A percentile compares a stretch with the other conserved stretches of the same genome.
Conservation (phyloP, 2,888 invertebrate genomes). For the Noctua janthina region DNA sequence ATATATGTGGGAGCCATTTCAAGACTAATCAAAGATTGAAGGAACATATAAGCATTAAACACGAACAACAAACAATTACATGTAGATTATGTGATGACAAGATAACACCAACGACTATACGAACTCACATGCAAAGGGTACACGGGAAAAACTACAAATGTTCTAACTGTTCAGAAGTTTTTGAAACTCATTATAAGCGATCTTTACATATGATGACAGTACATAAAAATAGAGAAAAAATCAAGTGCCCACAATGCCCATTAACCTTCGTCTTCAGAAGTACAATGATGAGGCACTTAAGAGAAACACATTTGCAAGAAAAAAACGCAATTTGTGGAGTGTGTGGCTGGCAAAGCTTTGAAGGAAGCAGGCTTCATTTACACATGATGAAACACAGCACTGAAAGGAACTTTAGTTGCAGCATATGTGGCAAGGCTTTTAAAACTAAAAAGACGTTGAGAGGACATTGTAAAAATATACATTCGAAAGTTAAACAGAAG, state of each 20-base stretch:
- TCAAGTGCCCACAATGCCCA: conserved; percentile 69
- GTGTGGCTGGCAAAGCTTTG: conserved; percentile 73
- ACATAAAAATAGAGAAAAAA: conserved; percentile 62
- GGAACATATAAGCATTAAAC: conserved; percentile 69
- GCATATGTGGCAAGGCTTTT: conserved; percentile 55
- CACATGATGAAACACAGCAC: conserved; percentile 66
- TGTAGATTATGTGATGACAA: conserved; percentile 72
- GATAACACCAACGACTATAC: conserved; percentile 74
- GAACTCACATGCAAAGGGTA: conserved; percentile 72
- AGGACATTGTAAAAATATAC: conserved; percentile 59
- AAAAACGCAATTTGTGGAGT: conserved; percentile 78
- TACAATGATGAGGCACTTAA: conserved; percentile 69
- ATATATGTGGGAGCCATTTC: conserved; percentile 73
- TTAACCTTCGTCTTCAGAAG: conserved; percentile 70
- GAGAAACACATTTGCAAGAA: conserved; percentile 70
- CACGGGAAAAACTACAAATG: conserved; percentile 69
- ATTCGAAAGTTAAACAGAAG: conserved; percentile 38
- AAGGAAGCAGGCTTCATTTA: conserved; percentile 51
- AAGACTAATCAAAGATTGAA: conserved; percentile 62
- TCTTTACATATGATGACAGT: conserved; percentile 64
- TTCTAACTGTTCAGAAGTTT: conserved; percentile 58
- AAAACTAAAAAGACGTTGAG: conserved; percentile 63
- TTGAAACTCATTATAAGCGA: conserved; percentile 70
- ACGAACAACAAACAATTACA: conserved; percentile 63
- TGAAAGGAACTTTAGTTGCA: conserved; percentile 53